Conservation (phyloP, 2,888 invertebrate genomes). For the Megamerina dolium region DNA sequence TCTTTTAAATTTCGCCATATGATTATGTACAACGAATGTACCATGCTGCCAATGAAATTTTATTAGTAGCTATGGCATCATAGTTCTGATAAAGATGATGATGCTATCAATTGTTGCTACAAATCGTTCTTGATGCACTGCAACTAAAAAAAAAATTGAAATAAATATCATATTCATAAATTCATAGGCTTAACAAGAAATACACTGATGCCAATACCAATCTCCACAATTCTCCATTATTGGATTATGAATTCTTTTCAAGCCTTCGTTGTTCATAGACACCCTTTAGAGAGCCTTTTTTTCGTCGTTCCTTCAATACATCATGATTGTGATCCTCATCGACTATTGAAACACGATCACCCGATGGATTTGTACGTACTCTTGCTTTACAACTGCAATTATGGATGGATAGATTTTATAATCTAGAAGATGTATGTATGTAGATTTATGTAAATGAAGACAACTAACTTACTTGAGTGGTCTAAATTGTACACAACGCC, state of each 20-base stretch:
- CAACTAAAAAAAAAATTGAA: too few species aligned
- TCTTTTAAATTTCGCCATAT: too few species aligned
- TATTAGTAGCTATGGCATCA: too few species aligned
- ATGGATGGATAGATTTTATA: too few species aligned
- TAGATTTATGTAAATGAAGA: neutral
- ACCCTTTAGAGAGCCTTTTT: slow-evolving; percentile 37
- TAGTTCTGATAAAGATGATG: too few species aligned
- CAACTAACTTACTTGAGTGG: slow-evolving; percentile 32
- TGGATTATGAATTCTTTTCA: slow-evolving; percentile 18
- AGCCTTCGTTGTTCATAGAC: slow-evolving; percentile 32
- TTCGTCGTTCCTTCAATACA: slow-evolving; percentile 32
- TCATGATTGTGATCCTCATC: slow-evolving; percentile 36
- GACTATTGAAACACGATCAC: slow-evolving; percentile 35
- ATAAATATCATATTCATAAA: too few species aligned
- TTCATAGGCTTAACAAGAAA: too few species aligned
- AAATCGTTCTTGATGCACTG: too few species aligned
- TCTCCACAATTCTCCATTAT: neutral
- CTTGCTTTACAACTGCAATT: slow-evolving; percentile 34
- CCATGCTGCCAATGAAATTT: too few species aligned
- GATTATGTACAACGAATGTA: too few species aligned
- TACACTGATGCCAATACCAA: neutral
- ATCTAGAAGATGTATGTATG: neutral
- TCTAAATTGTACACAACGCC: slow-evolving; percentile 42
- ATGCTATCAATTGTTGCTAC: too few species aligned
- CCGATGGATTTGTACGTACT: slow-evolving; percentile 32